phyloP scores from a whole-genome alignment of 2,888 invertebrate species.

The Brachyptera putata region DNA sequence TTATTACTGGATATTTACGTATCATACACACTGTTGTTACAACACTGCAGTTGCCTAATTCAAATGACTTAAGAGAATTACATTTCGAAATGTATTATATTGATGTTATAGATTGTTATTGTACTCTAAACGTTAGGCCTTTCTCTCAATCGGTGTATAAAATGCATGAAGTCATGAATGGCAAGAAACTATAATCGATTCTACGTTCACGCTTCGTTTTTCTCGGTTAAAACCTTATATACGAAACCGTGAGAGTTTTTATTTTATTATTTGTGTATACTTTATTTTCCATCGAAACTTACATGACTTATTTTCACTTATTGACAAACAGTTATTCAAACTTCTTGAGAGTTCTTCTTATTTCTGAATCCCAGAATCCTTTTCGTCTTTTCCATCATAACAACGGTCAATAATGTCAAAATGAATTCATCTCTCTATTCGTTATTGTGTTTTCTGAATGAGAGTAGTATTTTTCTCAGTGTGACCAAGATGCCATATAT shows the following conservation, averaged over 20 bases:
- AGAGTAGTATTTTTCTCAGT: neutral
- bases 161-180: conserved; percentile 3
- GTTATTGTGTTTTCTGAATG: conserved; percentile 5
- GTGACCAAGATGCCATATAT: neutral
- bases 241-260: conserved; percentile 4
- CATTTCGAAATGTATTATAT: neutral
- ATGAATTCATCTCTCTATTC: neutral
- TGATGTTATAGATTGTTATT: neutral
- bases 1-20: no score
- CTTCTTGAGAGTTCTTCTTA: conserved; percentile 14
- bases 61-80: no score
- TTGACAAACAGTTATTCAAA: conserved; percentile 22
- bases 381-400: neutral
- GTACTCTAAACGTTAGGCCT: neutral
- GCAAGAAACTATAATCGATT: neutral
- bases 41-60: no score
- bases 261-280: neutral
- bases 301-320: conserved; percentile 18
- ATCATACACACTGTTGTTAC: no score
- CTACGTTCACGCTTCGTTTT: neutral
- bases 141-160: neutral
- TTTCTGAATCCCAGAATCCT: conserved; percentile 14
- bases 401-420: conserved; percentile 10
- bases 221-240: neutral
- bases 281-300: neutral